A percentile compares a stretch with the other conserved stretches of the same genome.
Conservation (phyloP, 35 echinoderm and acorn worm genomes). For the Ophioderma brevispina region DNA sequence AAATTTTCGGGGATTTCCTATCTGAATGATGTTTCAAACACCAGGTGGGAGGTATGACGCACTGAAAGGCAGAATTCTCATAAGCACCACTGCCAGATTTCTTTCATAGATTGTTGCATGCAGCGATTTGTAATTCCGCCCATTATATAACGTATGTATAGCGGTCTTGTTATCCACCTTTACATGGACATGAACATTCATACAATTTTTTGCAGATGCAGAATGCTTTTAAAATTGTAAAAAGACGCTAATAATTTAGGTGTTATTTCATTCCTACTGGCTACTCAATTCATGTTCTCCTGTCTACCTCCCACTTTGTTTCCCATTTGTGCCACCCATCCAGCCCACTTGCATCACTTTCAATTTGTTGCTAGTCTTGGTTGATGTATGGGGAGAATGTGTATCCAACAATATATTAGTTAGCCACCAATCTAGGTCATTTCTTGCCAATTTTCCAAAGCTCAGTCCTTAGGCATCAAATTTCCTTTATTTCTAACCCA, state of each 20-base stretch:
- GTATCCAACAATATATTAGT: too few species aligned
- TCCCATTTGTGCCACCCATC: neutral
- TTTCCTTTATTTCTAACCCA: too few species aligned
- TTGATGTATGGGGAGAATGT: too few species aligned
- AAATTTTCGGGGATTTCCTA: constrained; percentile 50
- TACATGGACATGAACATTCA: constrained; percentile 22
- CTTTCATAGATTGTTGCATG: constrained; percentile 36
- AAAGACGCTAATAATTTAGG: constrained; percentile 59
- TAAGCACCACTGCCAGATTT: constrained; percentile 47
- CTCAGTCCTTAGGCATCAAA: too few species aligned
- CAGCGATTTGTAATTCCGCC: constrained; percentile 56
- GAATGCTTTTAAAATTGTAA: constrained; percentile 39
- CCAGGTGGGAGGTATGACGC: constrained; percentile 63
- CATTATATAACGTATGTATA: constrained; percentile 64
- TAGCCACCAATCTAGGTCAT: too few species aligned
- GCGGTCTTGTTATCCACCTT: constrained; percentile 49
- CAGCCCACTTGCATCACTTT: too few species aligned
- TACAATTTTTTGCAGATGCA: constrained; percentile 3
- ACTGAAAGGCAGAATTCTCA: constrained; percentile 61
- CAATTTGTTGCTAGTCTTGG: too few species aligned
- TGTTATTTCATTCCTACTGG: constrained; percentile 34
- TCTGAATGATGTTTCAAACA: constrained; percentile 48
- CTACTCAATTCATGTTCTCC: neutral
- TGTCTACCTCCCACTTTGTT: neutral
- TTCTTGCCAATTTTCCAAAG: too few species aligned